Evolutionary conservation across 2,888 invertebrate genomes (phyloP).

Genomic region (Carabus problematicus): DNA sequence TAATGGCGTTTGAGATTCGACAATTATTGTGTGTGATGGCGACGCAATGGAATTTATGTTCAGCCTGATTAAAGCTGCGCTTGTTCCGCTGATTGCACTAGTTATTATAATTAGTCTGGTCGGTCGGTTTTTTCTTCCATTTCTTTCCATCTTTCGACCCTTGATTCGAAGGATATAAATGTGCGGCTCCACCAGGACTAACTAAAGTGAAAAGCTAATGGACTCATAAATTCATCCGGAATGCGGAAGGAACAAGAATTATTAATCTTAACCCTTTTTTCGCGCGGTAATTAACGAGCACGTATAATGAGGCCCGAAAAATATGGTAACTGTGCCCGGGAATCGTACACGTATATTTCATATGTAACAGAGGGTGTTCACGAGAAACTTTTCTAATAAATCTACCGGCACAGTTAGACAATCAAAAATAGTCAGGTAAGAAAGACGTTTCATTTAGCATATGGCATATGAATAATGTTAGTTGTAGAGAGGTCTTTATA

Average conservation of each 20-base stretch:
- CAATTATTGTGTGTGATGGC: constrained; percentile 35
- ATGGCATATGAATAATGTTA: too few species aligned
- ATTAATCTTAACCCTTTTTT: constrained; percentile 35
- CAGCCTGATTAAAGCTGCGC: constrained; percentile 39
- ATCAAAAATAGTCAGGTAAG: too few species aligned
- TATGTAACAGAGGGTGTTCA: too few species aligned
- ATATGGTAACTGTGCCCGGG: not conserved
- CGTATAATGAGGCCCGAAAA: not conserved
- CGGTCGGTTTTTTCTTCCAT: constrained; percentile 7
- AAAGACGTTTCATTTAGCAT: too few species aligned
- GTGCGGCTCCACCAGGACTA: constrained; percentile 5
- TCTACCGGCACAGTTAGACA: too few species aligned
- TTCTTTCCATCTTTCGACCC: not conserved
- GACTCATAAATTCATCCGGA: constrained; percentile 36
- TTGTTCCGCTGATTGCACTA: constrained; percentile 25
- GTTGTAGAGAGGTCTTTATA: too few species aligned
- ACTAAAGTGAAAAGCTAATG: constrained; percentile 34
- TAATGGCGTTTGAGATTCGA: constrained; percentile 36
- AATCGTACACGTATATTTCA: too few species aligned
- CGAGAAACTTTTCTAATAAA: too few species aligned
- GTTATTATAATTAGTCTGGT: constrained; percentile 37
- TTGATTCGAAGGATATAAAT: constrained; percentile 29
- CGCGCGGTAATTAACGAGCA: not conserved
- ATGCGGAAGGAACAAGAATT: constrained; percentile 29
- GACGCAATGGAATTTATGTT: constrained; percentile 37